Evolutionary conservation across 2,888 invertebrate species (phyloP), one percentile per base, ranked within the genome.

Genomic region (Hyppa rectilinea): DNA sequence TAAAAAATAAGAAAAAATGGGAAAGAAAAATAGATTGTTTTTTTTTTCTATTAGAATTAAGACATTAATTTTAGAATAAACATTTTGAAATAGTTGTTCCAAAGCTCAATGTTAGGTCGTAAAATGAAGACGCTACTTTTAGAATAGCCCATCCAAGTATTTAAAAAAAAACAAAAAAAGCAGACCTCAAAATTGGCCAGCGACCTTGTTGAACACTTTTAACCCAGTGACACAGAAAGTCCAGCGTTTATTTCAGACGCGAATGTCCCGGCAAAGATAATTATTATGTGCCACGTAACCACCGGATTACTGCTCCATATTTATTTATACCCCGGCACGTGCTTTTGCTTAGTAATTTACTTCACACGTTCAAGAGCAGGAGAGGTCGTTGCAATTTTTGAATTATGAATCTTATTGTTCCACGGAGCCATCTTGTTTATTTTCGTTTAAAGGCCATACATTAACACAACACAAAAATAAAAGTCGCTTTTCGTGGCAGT

Each of bases 141-240:
- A n/a, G n/a, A n/a, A n/a, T n/a, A n/a, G n/a, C n/a, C n/a, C n/a
- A n/a, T n/a, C n/a, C n/a, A n/a, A n/a, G n/a, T n/a, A n/a, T n/a
- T n/a, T n/a, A n/a, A 23, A 36, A 56, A 7, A n/a, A 17, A 50
- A 29, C 49, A 78, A 62, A 34, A 12, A 65, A 10, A 60, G 60
- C 31, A 56, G 38, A 7, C 10, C 59, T 50, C 29, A 69, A 80
- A 75, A 73, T 74, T 83, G 20, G 61, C 66, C 43, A 40, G 61
- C 77, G 87, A 82, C 90, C 91, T 91, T 90, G 89, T 69, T 74
- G 61, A 81, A 80, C 49, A 82, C 77, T 87, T 84, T 83, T 87
- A 89, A 88, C 90, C 82, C 71, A 66, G 80, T 84, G 80, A 91
- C 88, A 89, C 87, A 89, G 85, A 88, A 75, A 80, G 80, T 80